phyloP scores from a whole-genome alignment of 2,113 vertebrate genomes.

The Hippocampus guttulatus region DNA sequence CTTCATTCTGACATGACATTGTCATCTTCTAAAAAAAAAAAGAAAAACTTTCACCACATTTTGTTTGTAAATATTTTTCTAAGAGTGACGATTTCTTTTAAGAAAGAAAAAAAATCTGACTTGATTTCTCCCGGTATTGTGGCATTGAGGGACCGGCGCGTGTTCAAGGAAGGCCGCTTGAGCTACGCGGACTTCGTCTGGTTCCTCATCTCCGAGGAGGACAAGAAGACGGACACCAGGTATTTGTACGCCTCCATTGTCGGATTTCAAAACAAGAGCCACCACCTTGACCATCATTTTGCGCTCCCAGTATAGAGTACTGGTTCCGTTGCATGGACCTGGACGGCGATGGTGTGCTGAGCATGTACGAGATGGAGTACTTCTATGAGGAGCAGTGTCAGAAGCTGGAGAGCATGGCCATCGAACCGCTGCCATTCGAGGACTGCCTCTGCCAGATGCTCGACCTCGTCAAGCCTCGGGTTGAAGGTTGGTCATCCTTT shows the following conservation, averaged over 20 bases:
- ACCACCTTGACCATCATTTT: background rate
- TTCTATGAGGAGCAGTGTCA: constrained; percentile 96
- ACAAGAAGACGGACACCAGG: constrained; percentile 92
- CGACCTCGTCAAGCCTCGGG: constrained; percentile 85
- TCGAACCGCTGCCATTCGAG: constrained; percentile 91
- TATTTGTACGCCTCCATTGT: constrained; percentile 34
- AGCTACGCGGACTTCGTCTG: constrained; percentile 94
- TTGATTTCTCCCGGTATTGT: background rate
- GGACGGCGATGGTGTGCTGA: constrained; percentile 88
- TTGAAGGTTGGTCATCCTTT: constrained; percentile 71
- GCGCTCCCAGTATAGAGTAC: constrained; percentile 85
- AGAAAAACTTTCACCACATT: too few species aligned
- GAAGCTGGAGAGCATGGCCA: constrained; percentile 83
- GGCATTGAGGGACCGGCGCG: constrained; percentile 72
- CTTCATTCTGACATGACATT: too few species aligned
- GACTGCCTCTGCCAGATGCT: constrained; percentile 97
- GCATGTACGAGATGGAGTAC: constrained; percentile 90
- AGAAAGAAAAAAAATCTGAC: too few species aligned
- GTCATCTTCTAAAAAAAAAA: too few species aligned
- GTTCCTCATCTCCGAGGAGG: constrained; percentile 96
- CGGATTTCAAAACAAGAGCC: background rate
- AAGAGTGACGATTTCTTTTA: too few species aligned
- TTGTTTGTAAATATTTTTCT: too few species aligned
- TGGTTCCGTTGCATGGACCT: constrained; percentile 99
- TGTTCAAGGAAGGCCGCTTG: constrained; percentile 79